A percentile compares a stretch with the other conserved stretches of the same genome.
These are phyloP conservation scores for Pyralis farinalis DNA, from an alignment of 2,888 invertebrate genomes.

Conservation along the genomic window DNA sequence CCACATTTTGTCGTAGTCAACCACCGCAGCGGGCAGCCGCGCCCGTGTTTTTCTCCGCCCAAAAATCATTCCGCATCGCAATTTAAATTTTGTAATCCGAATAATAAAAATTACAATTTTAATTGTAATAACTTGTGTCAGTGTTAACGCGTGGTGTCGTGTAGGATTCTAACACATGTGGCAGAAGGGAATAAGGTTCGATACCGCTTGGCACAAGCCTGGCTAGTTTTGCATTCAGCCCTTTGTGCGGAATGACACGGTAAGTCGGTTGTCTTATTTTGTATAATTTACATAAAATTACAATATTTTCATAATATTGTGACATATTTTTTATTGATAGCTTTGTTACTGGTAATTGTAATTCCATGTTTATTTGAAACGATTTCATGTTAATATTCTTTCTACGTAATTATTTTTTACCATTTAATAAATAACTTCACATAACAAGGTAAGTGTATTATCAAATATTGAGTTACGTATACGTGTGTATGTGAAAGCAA, in stretches of 20 bases:
- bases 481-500: no score
- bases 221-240: conserved; percentile 57
- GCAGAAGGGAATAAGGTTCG: conserved; percentile 66
- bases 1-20: conserved; percentile 44
- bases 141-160: conserved; percentile 28
- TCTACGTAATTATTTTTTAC: no score
- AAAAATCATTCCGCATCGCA: conserved; percentile 7
- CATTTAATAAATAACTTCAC: no score
- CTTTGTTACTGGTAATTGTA: no score
- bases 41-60: conserved; percentile 41
- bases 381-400: no score
- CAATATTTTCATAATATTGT: no score
- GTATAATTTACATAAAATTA: no score
- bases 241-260: conserved; percentile 72
- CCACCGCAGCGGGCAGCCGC: conserved; percentile 50
- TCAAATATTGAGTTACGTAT: no score
- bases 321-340: no score
- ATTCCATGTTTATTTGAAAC: no score
- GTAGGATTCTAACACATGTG: conserved; percentile 66
- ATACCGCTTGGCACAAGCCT: conserved; percentile 74
- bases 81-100: conserved; percentile 23
- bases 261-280: conserved; percentile 36
- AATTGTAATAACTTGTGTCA: conserved; percentile 9
- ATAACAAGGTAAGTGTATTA: no score
- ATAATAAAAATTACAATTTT: conserved; percentile 9